These are phyloP conservation scores for Elmis aenea DNA, from an alignment of 2,888 invertebrate genomes.

Conservation along the genomic window DNA sequence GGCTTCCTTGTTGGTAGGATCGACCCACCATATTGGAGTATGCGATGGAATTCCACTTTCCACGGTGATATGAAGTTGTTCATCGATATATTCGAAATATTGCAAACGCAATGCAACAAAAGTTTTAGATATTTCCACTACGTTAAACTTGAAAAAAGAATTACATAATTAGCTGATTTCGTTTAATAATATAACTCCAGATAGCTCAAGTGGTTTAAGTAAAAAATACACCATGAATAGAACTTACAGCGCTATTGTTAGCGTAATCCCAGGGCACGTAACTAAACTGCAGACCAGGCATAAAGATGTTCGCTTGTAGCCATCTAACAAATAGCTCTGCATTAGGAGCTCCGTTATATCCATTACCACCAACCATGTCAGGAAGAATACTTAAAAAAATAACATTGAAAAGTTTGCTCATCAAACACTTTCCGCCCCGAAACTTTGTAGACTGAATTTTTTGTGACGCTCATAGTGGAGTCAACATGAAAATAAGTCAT, in stretches of 20 bases:
- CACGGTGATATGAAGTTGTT: slow-evolving; percentile 57
- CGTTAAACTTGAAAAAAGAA: slow-evolving; percentile 44
- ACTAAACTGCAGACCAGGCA: slow-evolving; percentile 77
- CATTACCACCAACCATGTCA: slow-evolving; percentile 74
- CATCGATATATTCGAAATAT: slow-evolving; percentile 57
- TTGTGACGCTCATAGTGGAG: no score
- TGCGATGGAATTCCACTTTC: slow-evolving; percentile 65
- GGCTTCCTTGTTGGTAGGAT: slow-evolving; percentile 13
- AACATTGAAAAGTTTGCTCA: no score
- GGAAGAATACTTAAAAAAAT: slow-evolving; percentile 58
- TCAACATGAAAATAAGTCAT: no score
- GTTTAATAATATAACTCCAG: background rate
- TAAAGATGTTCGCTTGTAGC: slow-evolving; percentile 71
- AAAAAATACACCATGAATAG: background rate
- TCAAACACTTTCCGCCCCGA: no score
- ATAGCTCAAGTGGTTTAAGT: background rate
- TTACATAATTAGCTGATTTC: slow-evolving; percentile 1
- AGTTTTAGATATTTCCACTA: slow-evolving; percentile 57
- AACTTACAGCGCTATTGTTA: slow-evolving; percentile 41
- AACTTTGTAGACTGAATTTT: no score
- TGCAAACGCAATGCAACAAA: slow-evolving; percentile 62
- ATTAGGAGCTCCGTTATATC: slow-evolving; percentile 51
- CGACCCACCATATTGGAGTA: slow-evolving; percentile 79
- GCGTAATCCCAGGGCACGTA: slow-evolving; percentile 72
- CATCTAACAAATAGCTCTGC: slow-evolving; percentile 71